Percentiles rank a stretch among this genome's conserved stretches.
These are phyloP conservation scores for Pungitius pungitius DNA, from an alignment of 2,113 vertebrate species.

Conservation along the genomic window DNA sequence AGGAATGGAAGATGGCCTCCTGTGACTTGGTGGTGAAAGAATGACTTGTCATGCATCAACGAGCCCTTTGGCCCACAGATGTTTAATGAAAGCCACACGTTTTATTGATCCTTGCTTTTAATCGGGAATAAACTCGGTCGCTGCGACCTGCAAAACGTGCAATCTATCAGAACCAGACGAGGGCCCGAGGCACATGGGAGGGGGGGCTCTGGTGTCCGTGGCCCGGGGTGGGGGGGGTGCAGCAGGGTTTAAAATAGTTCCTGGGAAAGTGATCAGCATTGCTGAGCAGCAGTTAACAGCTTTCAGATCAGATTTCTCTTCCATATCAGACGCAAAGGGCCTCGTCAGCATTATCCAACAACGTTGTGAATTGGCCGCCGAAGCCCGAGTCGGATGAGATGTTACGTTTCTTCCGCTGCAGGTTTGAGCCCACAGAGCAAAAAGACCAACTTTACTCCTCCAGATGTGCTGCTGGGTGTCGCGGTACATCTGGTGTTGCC, in stretches of 20 bases:
- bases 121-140: neutral
- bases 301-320: constrained; percentile 51
- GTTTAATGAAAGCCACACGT: neutral
- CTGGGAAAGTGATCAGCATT: constrained; percentile 54
- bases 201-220: constrained; percentile 16
- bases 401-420: neutral
- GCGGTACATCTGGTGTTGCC: constrained; percentile 17
- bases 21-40: neutral
- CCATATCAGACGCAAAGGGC: constrained; percentile 12
- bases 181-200: neutral
- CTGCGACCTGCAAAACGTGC: constrained; percentile 15
- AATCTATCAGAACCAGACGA: constrained; percentile 29
- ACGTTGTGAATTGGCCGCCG: constrained; percentile 1
- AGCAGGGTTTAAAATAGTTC: constrained; percentile 68
- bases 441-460: neutral
- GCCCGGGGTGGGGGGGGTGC: constrained; percentile 33
- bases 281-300: constrained; percentile 51
- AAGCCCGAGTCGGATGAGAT: constrained; percentile 4
- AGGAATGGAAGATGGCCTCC: constrained; percentile 6
- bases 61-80: neutral
- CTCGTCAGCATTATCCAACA: constrained; percentile 20
- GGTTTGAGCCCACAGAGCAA: neutral
- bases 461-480: neutral
- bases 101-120: constrained; percentile 4
- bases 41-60: neutral